Evolutionary conservation across 2,797 vertebrate species (phyloP).

Genomic region (Kryptopterus vitreolus): DNA sequence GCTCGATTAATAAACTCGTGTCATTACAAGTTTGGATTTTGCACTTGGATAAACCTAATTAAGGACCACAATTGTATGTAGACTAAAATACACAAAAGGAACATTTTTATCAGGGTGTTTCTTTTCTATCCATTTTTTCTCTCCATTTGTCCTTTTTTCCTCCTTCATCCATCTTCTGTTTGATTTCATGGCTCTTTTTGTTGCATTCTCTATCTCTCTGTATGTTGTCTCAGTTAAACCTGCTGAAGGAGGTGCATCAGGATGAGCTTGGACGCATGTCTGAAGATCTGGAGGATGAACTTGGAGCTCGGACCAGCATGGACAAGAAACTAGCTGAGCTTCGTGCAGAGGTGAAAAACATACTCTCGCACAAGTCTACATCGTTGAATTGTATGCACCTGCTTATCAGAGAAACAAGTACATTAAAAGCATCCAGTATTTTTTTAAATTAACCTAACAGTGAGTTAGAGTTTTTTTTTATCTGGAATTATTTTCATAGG

Average conservation of each 20-base stretch:
- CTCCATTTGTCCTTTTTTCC: no score
- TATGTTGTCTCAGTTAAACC: conserved; percentile 77
- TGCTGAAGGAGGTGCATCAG: conserved; percentile 93
- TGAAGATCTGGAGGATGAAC: conserved; percentile 92
- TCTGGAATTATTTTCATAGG: not conserved
- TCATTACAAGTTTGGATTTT: no score
- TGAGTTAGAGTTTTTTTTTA: not conserved
- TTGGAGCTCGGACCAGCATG: conserved; percentile 92
- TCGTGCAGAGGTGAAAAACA: conserved; percentile 80
- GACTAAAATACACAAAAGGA: not conserved
- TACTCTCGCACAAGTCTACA: not conserved
- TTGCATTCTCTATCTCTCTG: not conserved
- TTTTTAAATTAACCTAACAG: not conserved
- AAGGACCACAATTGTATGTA: not conserved
- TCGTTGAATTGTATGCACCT: not conserved
- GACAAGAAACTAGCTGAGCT: conserved; percentile 96
- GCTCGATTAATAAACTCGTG: no score
- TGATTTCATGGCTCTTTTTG: not conserved
- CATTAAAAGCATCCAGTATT: not conserved
- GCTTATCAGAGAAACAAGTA: not conserved
- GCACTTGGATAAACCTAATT: not conserved
- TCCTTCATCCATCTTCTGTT: not conserved
- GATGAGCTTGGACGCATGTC: conserved; percentile 94
- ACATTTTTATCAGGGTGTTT: not conserved
- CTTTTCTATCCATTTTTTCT: not conserved